A percentile compares a stretch with the other conserved stretches of the same genome.
Conservation (phyloP, 2,797 vertebrate genomes). For the Bradypodion pumilum region DNA sequence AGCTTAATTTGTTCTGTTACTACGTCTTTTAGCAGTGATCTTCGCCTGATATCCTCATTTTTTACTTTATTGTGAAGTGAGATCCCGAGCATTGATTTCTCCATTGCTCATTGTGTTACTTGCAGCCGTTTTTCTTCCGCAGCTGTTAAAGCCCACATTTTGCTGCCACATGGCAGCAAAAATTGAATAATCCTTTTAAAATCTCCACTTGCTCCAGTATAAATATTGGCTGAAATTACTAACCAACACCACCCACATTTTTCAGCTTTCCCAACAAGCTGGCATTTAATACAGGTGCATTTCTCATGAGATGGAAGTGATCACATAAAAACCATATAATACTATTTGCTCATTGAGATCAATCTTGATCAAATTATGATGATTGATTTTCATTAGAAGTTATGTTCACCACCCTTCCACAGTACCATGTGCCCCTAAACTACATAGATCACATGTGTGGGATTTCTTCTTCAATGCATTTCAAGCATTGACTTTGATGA, state of each 20-base stretch:
- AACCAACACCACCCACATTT: neutral
- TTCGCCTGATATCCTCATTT: no score
- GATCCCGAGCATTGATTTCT: no score
- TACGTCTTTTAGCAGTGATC: no score
- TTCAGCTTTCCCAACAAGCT: neutral
- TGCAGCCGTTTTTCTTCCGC: no score
- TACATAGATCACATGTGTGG: neutral
- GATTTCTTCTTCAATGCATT: slow-evolving; percentile 23
- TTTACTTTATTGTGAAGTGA: no score
- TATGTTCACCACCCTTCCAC: slow-evolving; percentile 36
- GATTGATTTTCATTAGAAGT: slow-evolving; percentile 46
- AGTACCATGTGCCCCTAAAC: slow-evolving; percentile 12
- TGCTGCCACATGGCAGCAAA: no score
- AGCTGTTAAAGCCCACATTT: no score
- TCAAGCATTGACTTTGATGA: slow-evolving; percentile 25
- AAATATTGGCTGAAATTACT: neutral
- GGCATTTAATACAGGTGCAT: slow-evolving; percentile 35
- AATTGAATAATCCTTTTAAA: neutral
- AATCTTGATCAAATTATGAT: slow-evolving; percentile 27
- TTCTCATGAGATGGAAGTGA: slow-evolving; percentile 35
- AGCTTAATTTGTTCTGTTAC: no score
- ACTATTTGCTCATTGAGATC: slow-evolving; percentile 22
- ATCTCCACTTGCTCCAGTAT: neutral
- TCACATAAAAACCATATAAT: slow-evolving; percentile 4
- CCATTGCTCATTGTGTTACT: no score